Evolutionary conservation across 1,140 invertebrate species (phyloP).

Genomic region (Trialeurodes vaporariorum): DNA sequence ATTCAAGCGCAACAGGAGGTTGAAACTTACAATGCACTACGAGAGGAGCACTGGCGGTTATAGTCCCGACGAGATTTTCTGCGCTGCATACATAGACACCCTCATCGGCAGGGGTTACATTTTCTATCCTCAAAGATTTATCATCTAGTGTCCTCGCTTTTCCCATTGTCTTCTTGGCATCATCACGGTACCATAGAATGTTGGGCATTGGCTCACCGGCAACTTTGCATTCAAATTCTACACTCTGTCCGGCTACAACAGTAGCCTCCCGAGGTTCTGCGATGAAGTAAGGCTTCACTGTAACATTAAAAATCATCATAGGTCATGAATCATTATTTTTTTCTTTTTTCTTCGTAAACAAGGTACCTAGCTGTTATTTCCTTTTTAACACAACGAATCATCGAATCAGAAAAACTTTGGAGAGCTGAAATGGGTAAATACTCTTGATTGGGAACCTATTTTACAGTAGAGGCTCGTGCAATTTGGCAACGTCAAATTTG

Average conservation of each 20-base stretch:
- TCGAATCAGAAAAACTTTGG: no score
- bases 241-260: slow-evolving; percentile 61
- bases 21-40: slow-evolving; percentile 61
- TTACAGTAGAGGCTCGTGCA: no score
- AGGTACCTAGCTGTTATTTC: no score
- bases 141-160: slow-evolving; percentile 59
- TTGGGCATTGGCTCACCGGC: slow-evolving; percentile 81
- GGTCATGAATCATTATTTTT: no score
- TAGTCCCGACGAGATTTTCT: slow-evolving; percentile 61
- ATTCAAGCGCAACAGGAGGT: no score
- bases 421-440: no score
- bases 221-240: slow-evolving; percentile 77
- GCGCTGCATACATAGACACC: slow-evolving; percentile 72
- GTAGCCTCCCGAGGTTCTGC: slow-evolving; percentile 74
- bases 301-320: no score
- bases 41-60: slow-evolving; percentile 57
- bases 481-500: no score
- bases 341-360: no score
- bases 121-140: slow-evolving; percentile 59
- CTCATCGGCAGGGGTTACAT: slow-evolving; percentile 60
- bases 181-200: slow-evolving; percentile 79
- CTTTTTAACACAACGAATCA: no score
- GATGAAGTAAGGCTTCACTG: slow-evolving; percentile 81
- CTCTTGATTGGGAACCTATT: no score
- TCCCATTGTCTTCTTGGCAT: slow-evolving; percentile 66